These are phyloP conservation scores for Atrichornis clamosus DNA, from an alignment of 2,113 vertebrate species.

Conservation along the genomic window DNA sequence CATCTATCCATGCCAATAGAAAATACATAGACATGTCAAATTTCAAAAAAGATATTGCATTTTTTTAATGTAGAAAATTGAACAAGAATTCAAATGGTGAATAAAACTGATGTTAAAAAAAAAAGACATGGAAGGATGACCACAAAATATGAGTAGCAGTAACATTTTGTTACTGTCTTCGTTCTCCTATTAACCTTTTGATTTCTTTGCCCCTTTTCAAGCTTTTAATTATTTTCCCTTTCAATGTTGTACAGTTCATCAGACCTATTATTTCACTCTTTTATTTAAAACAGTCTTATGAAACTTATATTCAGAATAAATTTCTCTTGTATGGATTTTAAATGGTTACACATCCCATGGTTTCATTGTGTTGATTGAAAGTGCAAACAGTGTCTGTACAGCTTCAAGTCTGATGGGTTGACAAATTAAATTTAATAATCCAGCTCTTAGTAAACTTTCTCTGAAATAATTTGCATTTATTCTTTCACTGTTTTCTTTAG, in stretches of 20 bases:
- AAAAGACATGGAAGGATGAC: background rate
- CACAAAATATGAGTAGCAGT: background rate
- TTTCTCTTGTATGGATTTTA: background rate
- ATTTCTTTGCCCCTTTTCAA: background rate
- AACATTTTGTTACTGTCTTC: background rate
- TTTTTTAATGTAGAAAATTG: background rate
- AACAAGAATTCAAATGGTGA: background rate
- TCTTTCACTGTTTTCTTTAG: background rate
- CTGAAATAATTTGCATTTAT: background rate
- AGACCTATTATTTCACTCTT: background rate
- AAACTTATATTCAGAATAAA: background rate
- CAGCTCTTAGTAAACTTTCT: background rate
- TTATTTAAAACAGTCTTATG: background rate
- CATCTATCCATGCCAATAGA: background rate
- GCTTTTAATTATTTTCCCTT: background rate
- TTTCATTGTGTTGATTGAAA: background rate
- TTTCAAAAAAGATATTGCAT: background rate
- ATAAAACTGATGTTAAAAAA: background rate
- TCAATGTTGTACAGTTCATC: background rate
- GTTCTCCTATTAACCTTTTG: background rate
- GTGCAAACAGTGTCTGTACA: background rate
- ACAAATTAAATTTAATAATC: background rate
- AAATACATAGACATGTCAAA: background rate
- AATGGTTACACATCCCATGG: accelerated
- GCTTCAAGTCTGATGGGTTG: background rate